These are phyloP conservation scores for Rhodophaea formosa DNA, from an alignment of 2,888 invertebrate genomes.

Conservation along the genomic window DNA sequence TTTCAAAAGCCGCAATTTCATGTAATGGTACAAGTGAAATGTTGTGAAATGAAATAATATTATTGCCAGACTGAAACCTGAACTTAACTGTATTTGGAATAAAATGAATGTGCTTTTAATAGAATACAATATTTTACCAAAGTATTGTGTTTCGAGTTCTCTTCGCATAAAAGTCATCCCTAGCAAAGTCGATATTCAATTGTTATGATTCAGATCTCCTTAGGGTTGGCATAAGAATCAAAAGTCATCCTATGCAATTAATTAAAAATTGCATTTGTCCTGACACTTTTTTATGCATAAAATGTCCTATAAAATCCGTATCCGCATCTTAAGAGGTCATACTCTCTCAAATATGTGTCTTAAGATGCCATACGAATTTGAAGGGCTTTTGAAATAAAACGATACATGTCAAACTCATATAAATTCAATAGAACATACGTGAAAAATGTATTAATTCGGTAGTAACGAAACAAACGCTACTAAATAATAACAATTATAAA, in stretches of 20 bases:
- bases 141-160: neutral
- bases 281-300: no score
- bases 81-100: neutral
- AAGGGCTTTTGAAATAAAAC: no score
- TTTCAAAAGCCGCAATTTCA: constrained; percentile 14
- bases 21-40: constrained; percentile 9
- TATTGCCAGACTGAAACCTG: neutral
- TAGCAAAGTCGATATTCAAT: neutral
- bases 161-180: neutral
- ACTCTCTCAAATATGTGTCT: no score
- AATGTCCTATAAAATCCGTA: no score
- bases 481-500: no score
- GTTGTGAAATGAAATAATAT: constrained; percentile 6
- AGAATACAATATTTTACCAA: neutral
- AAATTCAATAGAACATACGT: no score
- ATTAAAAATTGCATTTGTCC: no score
- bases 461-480: no score
- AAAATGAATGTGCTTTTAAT: neutral
- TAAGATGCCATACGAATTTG: no score
- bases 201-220: neutral
- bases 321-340: no score
- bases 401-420: no score
- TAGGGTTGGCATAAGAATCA: neutral
- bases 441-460: no score
- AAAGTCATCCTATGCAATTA: neutral